Evolutionary conservation across 2,797 vertebrate genomes (phyloP).

Genomic region (Gymnothorax javanicus): DNA sequence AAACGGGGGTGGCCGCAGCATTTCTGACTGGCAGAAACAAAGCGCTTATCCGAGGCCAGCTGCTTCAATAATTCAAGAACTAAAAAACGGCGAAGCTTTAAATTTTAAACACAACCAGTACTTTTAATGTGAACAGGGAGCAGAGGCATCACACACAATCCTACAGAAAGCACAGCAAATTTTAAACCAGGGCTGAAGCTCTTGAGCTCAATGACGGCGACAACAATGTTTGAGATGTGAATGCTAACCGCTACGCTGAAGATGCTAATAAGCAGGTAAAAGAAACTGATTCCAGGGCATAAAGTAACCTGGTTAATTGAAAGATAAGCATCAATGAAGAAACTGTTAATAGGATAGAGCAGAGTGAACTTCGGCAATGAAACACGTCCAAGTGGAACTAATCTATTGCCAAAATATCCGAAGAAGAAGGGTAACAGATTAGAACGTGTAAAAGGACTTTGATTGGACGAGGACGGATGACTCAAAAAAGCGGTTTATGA

Average conservation of each 20-base stretch:
- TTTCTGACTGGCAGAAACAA: background rate
- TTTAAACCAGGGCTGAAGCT: background rate
- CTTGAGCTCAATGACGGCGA: background rate
- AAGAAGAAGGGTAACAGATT: too few species aligned
- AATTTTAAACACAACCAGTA: constrained; percentile 10
- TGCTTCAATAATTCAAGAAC: constrained; percentile 17
- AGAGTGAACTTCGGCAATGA: too few species aligned
- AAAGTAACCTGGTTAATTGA: background rate
- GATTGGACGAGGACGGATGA: too few species aligned
- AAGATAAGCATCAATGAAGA: background rate
- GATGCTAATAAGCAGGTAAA: background rate
- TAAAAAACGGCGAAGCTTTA: constrained; percentile 10
- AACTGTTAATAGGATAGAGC: background rate
- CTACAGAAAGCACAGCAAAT: background rate
- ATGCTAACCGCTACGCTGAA: too few species aligned
- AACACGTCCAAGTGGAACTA: too few species aligned
- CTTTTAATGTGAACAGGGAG: background rate
- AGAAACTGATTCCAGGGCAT: background rate
- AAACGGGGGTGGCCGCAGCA: background rate
- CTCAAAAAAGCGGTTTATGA: too few species aligned
- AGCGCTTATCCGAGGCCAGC: background rate
- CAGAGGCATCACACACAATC: background rate
- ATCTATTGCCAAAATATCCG: too few species aligned
- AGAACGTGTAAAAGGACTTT: too few species aligned
- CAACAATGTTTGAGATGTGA: background rate